Evolutionary conservation across 2,113 vertebrate species (phyloP).

Genomic region (Seriola rivoliana): DNA sequence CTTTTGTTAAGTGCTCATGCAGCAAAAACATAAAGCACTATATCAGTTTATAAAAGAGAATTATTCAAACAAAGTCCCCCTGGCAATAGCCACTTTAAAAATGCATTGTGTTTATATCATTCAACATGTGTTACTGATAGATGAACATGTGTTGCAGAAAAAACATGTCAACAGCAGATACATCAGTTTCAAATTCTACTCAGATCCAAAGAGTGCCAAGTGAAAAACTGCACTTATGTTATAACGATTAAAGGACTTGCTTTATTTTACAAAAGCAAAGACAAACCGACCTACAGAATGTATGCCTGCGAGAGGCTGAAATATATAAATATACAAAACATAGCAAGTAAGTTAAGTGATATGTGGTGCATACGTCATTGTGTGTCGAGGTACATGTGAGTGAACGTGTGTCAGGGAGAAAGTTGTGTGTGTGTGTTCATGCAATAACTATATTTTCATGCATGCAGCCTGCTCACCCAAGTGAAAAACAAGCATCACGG

Average conservation of each 20-base stretch:
- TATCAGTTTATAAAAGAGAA: slow-evolving; percentile 27
- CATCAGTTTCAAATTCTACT: slow-evolving; percentile 28
- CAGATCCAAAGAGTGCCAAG: slow-evolving; percentile 17
- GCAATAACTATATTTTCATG: slow-evolving; percentile 39
- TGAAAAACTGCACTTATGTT: slow-evolving; percentile 32
- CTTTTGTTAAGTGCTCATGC: slow-evolving; percentile 34
- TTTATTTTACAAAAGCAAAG: slow-evolving; percentile 24
- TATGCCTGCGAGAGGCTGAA: not conserved
- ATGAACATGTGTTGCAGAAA: slow-evolving; percentile 54
- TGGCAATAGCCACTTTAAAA: slow-evolving; percentile 30
- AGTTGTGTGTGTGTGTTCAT: slow-evolving; percentile 21
- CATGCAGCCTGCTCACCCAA: slow-evolving; percentile 40
- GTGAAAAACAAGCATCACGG: slow-evolving; percentile 55
- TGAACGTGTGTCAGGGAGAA: not conserved
- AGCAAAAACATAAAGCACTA: slow-evolving; percentile 37
- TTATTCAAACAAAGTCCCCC: slow-evolving; percentile 17
- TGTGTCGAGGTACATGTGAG: slow-evolving; percentile 11
- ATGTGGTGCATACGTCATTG: slow-evolving; percentile 33
- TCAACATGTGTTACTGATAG: slow-evolving; percentile 53
- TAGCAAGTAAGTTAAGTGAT: slow-evolving; percentile 34
- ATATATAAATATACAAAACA: slow-evolving; percentile 28
- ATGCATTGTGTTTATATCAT: slow-evolving; percentile 44
- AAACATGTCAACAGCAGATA: slow-evolving; percentile 37
- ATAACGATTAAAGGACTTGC: slow-evolving; percentile 9
- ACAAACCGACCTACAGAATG: slow-evolving; percentile 10